Base-by-base conservation (phyloP, 2,888 invertebrate species). In the Drosophila mimica region DNA sequence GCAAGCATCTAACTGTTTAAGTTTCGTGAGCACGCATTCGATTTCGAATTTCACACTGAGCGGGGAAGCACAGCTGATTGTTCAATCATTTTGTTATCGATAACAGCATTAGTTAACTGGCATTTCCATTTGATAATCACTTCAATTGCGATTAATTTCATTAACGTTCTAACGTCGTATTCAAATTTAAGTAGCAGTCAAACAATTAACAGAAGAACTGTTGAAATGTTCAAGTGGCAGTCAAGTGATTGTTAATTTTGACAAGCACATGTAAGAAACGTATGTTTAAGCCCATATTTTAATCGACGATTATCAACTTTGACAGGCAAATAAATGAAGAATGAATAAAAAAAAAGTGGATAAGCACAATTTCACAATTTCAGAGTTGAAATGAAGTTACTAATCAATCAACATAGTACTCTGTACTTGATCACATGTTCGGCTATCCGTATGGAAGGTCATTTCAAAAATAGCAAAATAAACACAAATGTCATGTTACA, bases 1-100 rank as follows among this genome's bases (percentile, higher is more conserved):
- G 7, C 20, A 53, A 34, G 30, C 68, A 61, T 75, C 70, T 77
- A 81, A 76, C 81, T 81, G 81, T 76, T 48, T 59, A 51, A 17
- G 48, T 28, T 54, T 81, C 76, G 76, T 76, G 76, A 40, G 59
- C 62, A 70, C 75, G 74, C 59, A 79, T 67, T 58, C 40, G 30
- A 71, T 53, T 61, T 57, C 46, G n/a, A 30, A 60, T 40, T 58
- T 52, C 61, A 64, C 30, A 68, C 57, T 31, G 8, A 57, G 31
- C 31, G 31, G 40, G 40, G 31, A 56, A 38, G 13, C 54, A 54
- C 56, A n/a, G 25, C 49, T 28, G 8, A 49, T 28, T 11, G 49
- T 49, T 28, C 17, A 28, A 49, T 49, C 49, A 5, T 28, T 33
- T 53, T 33, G 17, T 36, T 28, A 56, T 56, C 56, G 36, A 56